Evolutionary conservation across 1,140 invertebrate species (phyloP).

Genomic region (Antheraea mylitta): DNA sequence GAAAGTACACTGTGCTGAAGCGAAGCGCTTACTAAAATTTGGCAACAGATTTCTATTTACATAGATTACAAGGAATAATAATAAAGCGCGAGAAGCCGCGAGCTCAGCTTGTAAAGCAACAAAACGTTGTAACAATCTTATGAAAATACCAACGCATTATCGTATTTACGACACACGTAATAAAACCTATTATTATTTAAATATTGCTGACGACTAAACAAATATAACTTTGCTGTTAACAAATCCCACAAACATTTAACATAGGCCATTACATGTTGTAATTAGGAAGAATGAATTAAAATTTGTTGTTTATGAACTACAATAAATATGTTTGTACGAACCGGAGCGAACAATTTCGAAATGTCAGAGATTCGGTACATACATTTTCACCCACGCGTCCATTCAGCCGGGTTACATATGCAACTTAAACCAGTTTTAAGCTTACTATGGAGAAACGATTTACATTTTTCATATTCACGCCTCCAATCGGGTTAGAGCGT

Average conservation of each 20-base stretch:
- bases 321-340: constrained; percentile 2
- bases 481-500: background rate
- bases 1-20: too few relatives aligned
- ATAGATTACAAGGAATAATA: too few relatives aligned
- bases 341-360: constrained; percentile 44
- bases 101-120: too few relatives aligned
- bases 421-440: constrained; percentile 31
- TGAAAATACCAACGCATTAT: background rate
- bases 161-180: background rate
- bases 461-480: constrained; percentile 6
- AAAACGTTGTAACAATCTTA: too few relatives aligned
- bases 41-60: too few relatives aligned
- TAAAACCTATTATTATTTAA: background rate
- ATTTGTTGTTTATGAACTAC: background rate
- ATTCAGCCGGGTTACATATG: constrained; percentile 45
- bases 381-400: constrained; percentile 58
- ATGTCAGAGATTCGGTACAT: constrained; percentile 57
- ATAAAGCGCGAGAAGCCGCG: too few relatives aligned
- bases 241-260: background rate
- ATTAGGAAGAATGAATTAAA: background rate
- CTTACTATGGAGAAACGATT: constrained; percentile 12
- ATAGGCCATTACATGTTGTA: background rate
- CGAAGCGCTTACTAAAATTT: too few relatives aligned
- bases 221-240: background rate
- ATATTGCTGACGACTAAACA: background rate